Base-by-base conservation (phyloP, 2,888 invertebrate genomes). In the Trisateles emortualis region DNA sequence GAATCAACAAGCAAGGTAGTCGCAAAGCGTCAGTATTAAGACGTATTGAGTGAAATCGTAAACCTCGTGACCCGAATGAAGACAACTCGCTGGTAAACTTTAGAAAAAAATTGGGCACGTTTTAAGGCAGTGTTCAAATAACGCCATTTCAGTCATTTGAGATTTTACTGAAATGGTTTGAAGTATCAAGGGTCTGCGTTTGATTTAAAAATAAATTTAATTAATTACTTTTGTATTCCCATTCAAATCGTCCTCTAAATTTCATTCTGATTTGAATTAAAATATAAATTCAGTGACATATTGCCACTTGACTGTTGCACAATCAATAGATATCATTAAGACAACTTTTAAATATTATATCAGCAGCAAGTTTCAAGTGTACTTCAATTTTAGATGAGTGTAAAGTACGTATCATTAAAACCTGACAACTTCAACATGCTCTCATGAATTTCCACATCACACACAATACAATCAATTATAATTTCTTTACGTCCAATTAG, bases 11-110 rank as follows among this genome's bases (percentile, higher is more conserved):
- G 68, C 75, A 69, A 71, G 69, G 64, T 72, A 64, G 71, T 68
- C 68, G 63, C 62, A 67, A 68, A 72, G 54, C 62, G 68, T 68
- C 60, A 76, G 76, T 78, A 79, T 83, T 81, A 79, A 75, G 81
- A 78, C 67, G 77, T 78, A 82, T 80, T 72, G 83, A 83, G 85
- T 79, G 83, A 85, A 87, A 87, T 86, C 86, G 84, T 88, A 87
- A 87, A 87, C 85, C 84, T 81, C 79, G 63, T 86, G 82, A 87
- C 88, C 87, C 78, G 79, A 74, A 84, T 87, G 74, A 81, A 83
- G 73, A 73, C 64, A 74, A 62, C 61, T 63, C 63, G 67, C 68
- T 73, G 78, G 78, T 76, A 70, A 73, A 74, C 69, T 74, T 67
- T 44, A 39, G 43, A 42, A 47, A 64, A 58, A 61, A 49, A 53